Evolutionary conservation across 2,113 vertebrate genomes (phyloP).

Genomic region (Pantherophis guttatus): DNA sequence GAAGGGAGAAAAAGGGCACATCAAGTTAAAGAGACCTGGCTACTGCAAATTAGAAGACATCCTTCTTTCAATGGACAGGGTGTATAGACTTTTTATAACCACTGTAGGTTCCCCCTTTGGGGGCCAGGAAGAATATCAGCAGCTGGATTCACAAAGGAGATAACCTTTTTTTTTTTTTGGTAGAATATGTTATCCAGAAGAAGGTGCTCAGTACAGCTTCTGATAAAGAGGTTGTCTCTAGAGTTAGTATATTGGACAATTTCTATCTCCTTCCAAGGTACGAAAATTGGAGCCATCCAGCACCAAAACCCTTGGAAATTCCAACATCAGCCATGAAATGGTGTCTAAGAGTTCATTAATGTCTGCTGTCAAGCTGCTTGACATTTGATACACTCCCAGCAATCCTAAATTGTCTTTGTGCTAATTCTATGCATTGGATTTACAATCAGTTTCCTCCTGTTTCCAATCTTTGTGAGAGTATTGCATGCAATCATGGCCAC

Average conservation of each 20-base stretch:
- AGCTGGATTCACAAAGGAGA: background rate
- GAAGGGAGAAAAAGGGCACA: background rate
- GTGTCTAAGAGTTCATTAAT: background rate
- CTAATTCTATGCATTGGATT: background rate
- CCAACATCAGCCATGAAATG: background rate
- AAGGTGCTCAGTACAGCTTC: background rate
- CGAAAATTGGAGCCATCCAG: background rate
- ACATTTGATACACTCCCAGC: background rate
- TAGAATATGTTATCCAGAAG: background rate
- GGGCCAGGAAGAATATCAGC: background rate
- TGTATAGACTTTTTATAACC: background rate
- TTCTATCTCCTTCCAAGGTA: background rate
- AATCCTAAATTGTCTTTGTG: background rate
- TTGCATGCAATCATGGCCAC: background rate
- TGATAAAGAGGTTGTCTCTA: background rate
- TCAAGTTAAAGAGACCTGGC: background rate
- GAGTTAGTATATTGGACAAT: background rate
- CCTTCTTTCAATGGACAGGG: background rate
- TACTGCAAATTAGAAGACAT: background rate
- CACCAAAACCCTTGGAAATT: background rate
- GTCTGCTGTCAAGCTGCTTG: background rate
- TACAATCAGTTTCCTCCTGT: background rate
- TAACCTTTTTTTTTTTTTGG: background rate
- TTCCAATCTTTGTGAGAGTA: background rate
- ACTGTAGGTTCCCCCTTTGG: background rate